Conservation (phyloP, 1,140 invertebrate genomes). For the Euwallacea fornicatus region DNA sequence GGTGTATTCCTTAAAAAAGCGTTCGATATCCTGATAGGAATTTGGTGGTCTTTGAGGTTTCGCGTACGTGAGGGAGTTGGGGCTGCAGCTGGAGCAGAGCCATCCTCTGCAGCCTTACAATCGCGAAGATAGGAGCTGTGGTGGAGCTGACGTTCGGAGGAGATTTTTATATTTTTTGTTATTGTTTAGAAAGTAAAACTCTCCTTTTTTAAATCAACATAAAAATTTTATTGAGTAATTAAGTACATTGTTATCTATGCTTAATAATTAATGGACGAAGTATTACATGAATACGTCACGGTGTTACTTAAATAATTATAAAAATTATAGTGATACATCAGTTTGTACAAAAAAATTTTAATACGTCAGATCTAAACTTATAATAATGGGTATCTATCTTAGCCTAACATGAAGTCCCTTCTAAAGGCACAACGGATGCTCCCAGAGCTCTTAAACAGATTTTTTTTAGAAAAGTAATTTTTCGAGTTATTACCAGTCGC, state of each 20-base stretch:
- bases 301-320: no score
- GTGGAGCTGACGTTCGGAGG: constrained; percentile 46
- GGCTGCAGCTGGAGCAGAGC: neutral
- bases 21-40: constrained; percentile 48
- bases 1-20: constrained; percentile 56
- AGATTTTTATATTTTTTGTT: constrained; percentile 51
- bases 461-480: no score
- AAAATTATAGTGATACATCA: no score
- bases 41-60: neutral
- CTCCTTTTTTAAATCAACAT: neutral
- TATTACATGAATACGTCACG: no score
- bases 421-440: no score
- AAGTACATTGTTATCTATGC: neutral
- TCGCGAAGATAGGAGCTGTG: neutral
- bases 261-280: no score
- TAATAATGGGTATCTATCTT: no score
- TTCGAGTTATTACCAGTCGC: no score
- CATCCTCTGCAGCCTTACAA: neutral
- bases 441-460: no score
- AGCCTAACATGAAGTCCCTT: no score
- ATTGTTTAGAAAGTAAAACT: constrained; percentile 37
- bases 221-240: constrained; percentile 4
- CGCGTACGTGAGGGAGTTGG: neutral
- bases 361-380: no score
- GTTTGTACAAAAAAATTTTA: no score